Base-by-base conservation (phyloP, 2,113 vertebrate species). In the Trematocara variabile region DNA sequence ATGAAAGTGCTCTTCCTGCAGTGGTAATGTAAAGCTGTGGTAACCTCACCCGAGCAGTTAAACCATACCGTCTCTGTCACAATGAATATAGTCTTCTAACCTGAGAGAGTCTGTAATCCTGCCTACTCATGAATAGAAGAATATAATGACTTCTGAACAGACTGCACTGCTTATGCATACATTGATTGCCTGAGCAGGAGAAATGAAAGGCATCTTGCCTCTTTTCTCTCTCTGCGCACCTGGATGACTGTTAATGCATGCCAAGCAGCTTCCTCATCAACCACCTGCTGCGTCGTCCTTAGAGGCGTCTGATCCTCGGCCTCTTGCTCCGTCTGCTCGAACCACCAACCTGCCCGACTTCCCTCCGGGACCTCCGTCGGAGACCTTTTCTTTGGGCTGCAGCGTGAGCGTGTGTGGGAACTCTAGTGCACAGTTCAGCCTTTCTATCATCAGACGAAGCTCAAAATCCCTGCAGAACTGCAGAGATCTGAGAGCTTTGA, bases 131-230 rank as follows among this genome's bases (percentile, higher is more conserved):
- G 85, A 94, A 93, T 94, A 92, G 22, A 88, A 65, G 73, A 87
- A 92, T 86, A 88, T 28, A 92, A 92, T 91, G 86, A 91, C 85
- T 92, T 84, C 44, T 84, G 79, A 94, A 88, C 85, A 92, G 87
- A 79, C 65, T 20, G 79, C 9, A 1, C 28, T 44, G 70, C 85
- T 81, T 46, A 83, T 90, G 80, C 83, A 94, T 89, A 82, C 55
- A 77, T n/a, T 75, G n/a, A 90, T 80, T 12, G 7, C 14, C n/a
- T 77, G 54, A 37, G 84, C 79, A 77, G 50, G 68, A 39, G 58
- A 79, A 85, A 85, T 65, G 34, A 84, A 88, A 63, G 78, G 85
- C 41, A 16, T 33, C 75, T 53, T 22, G 75, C 34, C 86, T 86
- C 44, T 53, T 34, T 22, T 82, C 63, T 81, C 48, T 46, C 34